Percentiles rank a stretch among this genome's conserved stretches.
Evolutionary conservation across 2,797 vertebrate genomes (phyloP).

Genomic region (Thamnophis elegans): DNA sequence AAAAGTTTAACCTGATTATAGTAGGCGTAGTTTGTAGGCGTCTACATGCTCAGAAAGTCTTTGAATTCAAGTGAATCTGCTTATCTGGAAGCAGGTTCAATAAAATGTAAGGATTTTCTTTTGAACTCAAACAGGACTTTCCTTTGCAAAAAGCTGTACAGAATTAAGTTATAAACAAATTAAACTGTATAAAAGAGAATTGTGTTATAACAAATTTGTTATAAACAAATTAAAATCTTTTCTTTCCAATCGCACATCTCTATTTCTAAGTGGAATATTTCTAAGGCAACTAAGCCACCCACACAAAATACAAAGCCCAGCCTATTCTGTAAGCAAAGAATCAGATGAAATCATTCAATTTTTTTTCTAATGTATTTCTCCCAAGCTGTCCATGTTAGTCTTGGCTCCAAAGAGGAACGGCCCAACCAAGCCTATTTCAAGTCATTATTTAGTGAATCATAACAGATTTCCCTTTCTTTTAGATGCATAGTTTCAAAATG

Average conservation of each 20-base stretch:
- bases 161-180: not conserved
- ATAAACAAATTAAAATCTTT: not conserved
- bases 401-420: not conserved
- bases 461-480: not conserved
- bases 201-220: not conserved
- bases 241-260: not conserved
- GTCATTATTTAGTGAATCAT: not conserved
- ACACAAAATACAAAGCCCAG: not conserved
- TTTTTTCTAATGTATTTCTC: not conserved
- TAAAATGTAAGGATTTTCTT: not conserved
- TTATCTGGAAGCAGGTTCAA: not conserved
- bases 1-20: not conserved
- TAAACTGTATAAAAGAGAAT: not conserved
- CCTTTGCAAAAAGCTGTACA: not conserved
- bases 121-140: not conserved
- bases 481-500: not conserved
- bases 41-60: no score
- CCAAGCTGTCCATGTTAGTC: not conserved
- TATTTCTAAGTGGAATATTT: not conserved
- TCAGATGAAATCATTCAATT: not conserved
- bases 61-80: not conserved
- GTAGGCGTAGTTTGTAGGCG: not conserved
- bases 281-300: not conserved
- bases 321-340: not conserved
- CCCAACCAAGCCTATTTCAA: not conserved